Evolutionary conservation across 2,888 invertebrate genomes (phyloP).

Genomic region (Odontocolon sp.): DNA sequence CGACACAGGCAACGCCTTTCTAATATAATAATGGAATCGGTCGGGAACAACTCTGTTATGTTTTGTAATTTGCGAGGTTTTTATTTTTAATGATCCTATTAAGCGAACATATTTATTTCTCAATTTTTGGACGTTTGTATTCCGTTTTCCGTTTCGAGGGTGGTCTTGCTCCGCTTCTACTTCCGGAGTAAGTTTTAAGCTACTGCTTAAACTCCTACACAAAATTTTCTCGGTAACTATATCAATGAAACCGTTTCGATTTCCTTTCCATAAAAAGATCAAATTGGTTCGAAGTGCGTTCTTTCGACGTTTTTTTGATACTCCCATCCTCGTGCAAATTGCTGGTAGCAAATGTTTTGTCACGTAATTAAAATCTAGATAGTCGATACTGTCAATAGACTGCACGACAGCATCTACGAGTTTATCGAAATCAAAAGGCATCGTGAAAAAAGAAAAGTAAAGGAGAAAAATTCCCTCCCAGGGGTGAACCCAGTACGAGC

Average conservation of each 20-base stretch:
- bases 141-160: neutral
- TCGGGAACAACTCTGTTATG: neutral
- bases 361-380: neutral
- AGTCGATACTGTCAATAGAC: neutral
- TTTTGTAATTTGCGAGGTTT: neutral
- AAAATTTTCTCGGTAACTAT: neutral
- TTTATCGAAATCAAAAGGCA: neutral
- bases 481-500: no score
- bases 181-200: neutral
- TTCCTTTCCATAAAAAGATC: no score
- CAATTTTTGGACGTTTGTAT: neutral
- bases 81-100: neutral
- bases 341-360: neutral
- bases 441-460: no score
- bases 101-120: neutral
- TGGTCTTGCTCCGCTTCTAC: no score
- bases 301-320: neutral
- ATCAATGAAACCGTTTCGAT: neutral
- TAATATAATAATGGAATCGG: neutral
- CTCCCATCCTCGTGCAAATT: neutral
- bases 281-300: no score
- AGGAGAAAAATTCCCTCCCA: no score
- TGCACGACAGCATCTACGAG: neutral
- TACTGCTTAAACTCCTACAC: neutral
- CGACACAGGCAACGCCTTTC: slow-evolving; percentile 4